Evolutionary conservation across 2,113 vertebrate species (phyloP), one percentile per base, ranked within the genome.

Genomic region (Callipepla squamata): DNA sequence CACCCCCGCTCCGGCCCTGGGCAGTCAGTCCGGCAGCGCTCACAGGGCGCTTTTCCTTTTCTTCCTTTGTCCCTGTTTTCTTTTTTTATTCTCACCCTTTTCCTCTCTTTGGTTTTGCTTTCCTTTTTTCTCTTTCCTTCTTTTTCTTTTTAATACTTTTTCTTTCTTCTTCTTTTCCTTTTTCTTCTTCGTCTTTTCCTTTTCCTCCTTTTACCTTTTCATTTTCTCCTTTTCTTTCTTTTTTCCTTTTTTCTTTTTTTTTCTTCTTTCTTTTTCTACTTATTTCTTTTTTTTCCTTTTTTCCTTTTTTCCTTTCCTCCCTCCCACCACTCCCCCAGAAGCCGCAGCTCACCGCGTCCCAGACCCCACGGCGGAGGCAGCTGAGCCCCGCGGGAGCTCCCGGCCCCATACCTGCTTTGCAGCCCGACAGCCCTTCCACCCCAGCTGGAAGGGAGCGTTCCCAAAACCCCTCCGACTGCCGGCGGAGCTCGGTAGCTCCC

Each of bases 181-280:
- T 1, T 21, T 4, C 38, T 15, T 6, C 4, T 0, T 20, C 23
- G 32, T 36, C 4, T 8, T 26, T 7, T 59, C 5, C 22, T 17
- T 22, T 22, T 15, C 4, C 3, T 8, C 1, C 1, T 7, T 25
- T n/a, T 9, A 3, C 3, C 2, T 3, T 15, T 3, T 26, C 6
- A 4, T 45, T 11, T 11, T 1, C 9, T 23, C 8, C 2, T 1
- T 4, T 21, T 42, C 26, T 32, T 3, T 5, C 42, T 1, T 4
- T 47, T 9, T 36, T n/a, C 2, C 5, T 14, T 1, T 4, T 17
- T 3, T 5, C 4, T 16, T 12, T 8, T 8, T 4, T 51, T 51
- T 26, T 26, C 10, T 48, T 22, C 23, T 23, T 50, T 36, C 36
- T 25, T 25, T 50, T 25, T 12, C 10, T 50, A 6, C 10, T 8